Evolutionary conservation across 1,140 invertebrate genomes (phyloP), one percentile per base, ranked within the genome.

Genomic region (Lasaia peninsularis): DNA sequence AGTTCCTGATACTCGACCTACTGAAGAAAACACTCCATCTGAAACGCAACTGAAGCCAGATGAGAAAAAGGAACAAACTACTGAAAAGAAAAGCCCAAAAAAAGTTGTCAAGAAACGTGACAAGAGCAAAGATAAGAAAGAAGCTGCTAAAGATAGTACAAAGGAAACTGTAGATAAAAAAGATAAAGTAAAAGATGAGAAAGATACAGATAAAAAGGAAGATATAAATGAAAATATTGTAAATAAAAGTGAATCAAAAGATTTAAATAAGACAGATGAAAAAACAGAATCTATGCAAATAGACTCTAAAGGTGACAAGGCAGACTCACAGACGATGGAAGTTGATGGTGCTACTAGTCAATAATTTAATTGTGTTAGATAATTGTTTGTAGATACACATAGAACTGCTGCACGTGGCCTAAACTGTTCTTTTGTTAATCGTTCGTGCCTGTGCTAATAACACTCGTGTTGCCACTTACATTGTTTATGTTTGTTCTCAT

Each of bases 401-500:
- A 63, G 57, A 72, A 60, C 53, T 56, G 52, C 62, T 62, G 73
- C 77, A 78, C 71, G 67, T 56, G 71, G 67, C 72, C 65, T 68
- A 55, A 55, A 56, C 66, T 72, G 71, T 59, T 24, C 52, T 58
- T 31, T 58, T 80, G 71, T 77, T 77, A 71, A 70, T 74, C 67
- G 52, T 72, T 79, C 77, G 80, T 86, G 73, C 73, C 70, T 79
- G 64, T 63, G 62, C 62, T 64, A 52, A 71, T 81, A 83, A 81
- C 80, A 78, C 69, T 73, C 67, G 77, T 80, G 78, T 83, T 80
- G 73, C 79, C 67, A 73, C 69, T 67, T 71, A 60, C 79, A 71
- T 75, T 84, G 73, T 87, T 86, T 87, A 83, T 75, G 80, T 86
- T 88, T 88, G 82, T 86, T 85, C 76, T 79, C 81, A 65, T 78